Evolutionary conservation across 2,113 vertebrate species (phyloP).

Genomic region (Phrynocephalus versicolor): DNA sequence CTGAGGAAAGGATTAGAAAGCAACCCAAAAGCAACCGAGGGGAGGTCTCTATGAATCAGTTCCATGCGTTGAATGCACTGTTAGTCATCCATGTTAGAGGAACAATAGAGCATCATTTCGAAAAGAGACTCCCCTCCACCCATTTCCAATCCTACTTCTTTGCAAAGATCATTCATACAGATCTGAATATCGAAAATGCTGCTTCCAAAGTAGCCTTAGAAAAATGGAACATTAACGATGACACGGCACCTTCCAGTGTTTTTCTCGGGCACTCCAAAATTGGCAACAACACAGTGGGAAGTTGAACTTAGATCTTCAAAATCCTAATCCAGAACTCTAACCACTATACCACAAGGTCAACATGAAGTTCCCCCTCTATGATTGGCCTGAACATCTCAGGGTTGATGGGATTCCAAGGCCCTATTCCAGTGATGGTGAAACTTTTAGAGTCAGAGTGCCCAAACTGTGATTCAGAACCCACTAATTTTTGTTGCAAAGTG

Average conservation of each 20-base stretch:
- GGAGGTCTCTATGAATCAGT: neutral
- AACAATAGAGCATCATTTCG: neutral
- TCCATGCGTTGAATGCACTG: slow-evolving; percentile 6
- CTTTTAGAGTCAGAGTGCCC: too few species aligned
- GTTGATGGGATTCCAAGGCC: neutral
- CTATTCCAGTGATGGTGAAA: too few species aligned
- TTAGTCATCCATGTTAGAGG: slow-evolving; percentile 22
- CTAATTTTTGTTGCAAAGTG: too few species aligned
- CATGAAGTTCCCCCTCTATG: neutral
- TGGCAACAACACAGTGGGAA: too few species aligned
- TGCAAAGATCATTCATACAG: neutral
- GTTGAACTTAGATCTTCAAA: too few species aligned
- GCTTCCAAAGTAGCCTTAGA: neutral
- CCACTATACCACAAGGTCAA: too few species aligned
- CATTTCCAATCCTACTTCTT: neutral
- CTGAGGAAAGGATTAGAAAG: neutral
- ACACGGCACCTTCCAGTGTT: neutral
- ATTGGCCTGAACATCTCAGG: neutral
- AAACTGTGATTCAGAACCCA: too few species aligned
- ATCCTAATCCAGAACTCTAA: too few species aligned
- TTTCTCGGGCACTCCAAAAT: neutral
- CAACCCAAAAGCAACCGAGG: neutral
- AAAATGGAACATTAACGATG: neutral
- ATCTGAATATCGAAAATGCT: neutral
- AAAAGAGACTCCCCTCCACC: neutral